Base-by-base conservation (phyloP, 2,797 vertebrate species). In the Mallotus villosus region DNA sequence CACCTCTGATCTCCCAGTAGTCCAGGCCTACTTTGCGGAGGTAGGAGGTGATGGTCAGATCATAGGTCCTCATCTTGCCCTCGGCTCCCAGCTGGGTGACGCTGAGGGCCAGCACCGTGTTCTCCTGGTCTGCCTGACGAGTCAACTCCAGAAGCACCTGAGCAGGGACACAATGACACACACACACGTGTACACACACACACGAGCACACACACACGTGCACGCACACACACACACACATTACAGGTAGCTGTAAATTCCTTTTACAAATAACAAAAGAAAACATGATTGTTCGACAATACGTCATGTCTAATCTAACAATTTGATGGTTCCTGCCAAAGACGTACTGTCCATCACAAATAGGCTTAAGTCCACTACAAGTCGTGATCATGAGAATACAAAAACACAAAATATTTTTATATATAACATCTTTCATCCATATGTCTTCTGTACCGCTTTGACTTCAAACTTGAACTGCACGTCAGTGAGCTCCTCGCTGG, bases 391-490 rank as follows among this genome's bases (percentile, higher is more conserved):
- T 8, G 1, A 12, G 41, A 46, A 11, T 46, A 46, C 41, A 46
- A 14, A 14, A 55, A n/a, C 19, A n/a, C 4, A 3, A 5, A 6
- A n/a, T 55, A 55, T n/a, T 17, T n/a, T 17, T 51, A 51, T 0
- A 24, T 8, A 5, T n/a, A 25, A 24, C 46, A 51, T 21, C 14
- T 34, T 12, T 22, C 27, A 5, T 5, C 17, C 5, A 22, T 58
- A n/a, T 14, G 21, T 70, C 14, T 2, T 61, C 55, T 24, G 0
- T 77, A 96, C 97, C 89, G 94, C 94, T 91, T 92, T 95, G 79
- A 98, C 90, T 93, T 98, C 97, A 88, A 99, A 98, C 74, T 94
- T 95, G 77, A 99, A 86, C 27, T 95, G 91, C 66, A 98, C 80
- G 75, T 95, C 92, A 0, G 91, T 94, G 66, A 98, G 92, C 3